Conservation (phyloP, 2,113 vertebrate genomes). For the Microtus richardsoni region DNA sequence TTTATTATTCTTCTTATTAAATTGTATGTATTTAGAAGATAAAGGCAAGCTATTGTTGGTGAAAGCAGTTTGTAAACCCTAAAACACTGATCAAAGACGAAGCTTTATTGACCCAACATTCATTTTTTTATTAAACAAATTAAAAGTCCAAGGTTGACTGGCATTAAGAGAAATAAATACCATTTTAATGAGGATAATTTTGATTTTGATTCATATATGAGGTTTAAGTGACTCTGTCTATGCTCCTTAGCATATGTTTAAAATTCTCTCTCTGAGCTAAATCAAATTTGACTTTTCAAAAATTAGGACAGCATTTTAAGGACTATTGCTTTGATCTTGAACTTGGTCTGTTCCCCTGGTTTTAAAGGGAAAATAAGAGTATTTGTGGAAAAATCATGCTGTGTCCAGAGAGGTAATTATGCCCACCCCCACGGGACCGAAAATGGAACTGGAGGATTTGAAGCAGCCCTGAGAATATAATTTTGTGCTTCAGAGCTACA, state of each 20-base stretch:
- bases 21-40: not conserved
- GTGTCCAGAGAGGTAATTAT: not conserved
- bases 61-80: not conserved
- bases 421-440: not conserved
- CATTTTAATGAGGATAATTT: not conserved
- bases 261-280: not conserved
- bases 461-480: slow-evolving; percentile 78
- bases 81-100: not conserved
- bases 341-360: not conserved
- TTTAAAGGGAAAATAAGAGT: slow-evolving; percentile 44
- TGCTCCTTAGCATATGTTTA: not conserved
- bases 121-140: not conserved
- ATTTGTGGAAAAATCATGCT: slow-evolving; percentile 44
- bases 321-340: not conserved
- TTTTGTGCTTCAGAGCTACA: slow-evolving; percentile 67
- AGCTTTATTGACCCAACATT: not conserved
- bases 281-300: slow-evolving; percentile 38
- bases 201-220: not conserved
- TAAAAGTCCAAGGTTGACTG: not conserved
- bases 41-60: not conserved
- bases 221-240: not conserved
- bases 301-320: slow-evolving; percentile 14
- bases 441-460: slow-evolving; percentile 61
- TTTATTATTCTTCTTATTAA: not conserved
- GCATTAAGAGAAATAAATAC: not conserved